A percentile compares a stretch with the other conserved stretches of the same genome.
Conservation (phyloP, 2,888 invertebrate genomes). For the Rhogogaster chlorosoma region DNA sequence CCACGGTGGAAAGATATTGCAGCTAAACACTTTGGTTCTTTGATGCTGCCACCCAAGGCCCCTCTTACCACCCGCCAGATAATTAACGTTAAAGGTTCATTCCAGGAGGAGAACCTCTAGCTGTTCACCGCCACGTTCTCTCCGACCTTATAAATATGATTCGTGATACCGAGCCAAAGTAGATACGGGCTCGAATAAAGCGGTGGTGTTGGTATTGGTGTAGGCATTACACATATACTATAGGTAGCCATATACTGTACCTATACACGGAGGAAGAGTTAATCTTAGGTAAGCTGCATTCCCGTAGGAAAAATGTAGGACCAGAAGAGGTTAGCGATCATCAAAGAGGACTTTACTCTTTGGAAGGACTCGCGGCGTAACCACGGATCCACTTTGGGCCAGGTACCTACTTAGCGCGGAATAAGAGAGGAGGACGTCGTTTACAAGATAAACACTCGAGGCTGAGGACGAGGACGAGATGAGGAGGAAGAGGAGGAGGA, state of each 20-base stretch:
- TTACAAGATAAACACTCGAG: constrained; percentile 47
- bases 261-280: not conserved
- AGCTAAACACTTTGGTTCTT: constrained; percentile 73
- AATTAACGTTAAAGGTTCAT: constrained; percentile 75
- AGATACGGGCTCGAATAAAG: constrained; percentile 41
- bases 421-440: constrained; percentile 37
- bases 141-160: constrained; percentile 42
- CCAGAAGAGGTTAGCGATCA: not conserved
- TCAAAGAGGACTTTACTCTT: constrained; percentile 17
- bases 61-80: constrained; percentile 63
- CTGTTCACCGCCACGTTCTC: constrained; percentile 46
- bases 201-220: constrained; percentile 12
- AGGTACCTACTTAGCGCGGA: constrained; percentile 11
- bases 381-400: constrained; percentile 11
- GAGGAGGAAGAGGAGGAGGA: not conserved
- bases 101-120: constrained; percentile 54
- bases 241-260: not conserved
- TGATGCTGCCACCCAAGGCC: constrained; percentile 66
- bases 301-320: not conserved
- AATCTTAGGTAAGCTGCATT: not conserved
- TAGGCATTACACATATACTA: not conserved
- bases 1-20: constrained; percentile 72
- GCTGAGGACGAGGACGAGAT: constrained; percentile 2
- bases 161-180: constrained; percentile 43
- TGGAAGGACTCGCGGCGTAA: constrained; percentile 28